Evolutionary conservation across 1,140 invertebrate species (phyloP).

Genomic region (Armadillidium nasatum): DNA sequence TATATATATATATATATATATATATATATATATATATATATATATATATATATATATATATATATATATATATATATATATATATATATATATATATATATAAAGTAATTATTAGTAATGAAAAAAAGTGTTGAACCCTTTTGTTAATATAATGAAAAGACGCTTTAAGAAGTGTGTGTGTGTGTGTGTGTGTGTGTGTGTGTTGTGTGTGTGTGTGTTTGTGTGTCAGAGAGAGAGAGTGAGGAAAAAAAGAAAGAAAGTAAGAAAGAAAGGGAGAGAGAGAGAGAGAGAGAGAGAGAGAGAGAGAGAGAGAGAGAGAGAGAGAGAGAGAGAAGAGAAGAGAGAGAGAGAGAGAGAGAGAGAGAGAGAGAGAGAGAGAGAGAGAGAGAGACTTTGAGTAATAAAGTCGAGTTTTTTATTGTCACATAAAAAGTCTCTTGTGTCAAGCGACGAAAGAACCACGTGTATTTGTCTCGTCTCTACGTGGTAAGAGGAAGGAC

Average conservation of each 20-base stretch:
- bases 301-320: no score
- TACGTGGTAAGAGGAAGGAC: slow-evolving; percentile 3
- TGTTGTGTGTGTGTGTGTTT: slow-evolving; percentile 19
- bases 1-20: slow-evolving; percentile 9
- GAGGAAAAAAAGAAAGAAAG: not conserved
- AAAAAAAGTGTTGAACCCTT: not conserved
- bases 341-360: no score
- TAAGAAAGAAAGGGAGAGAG: no score
- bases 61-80: not conserved
- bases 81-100: slow-evolving; percentile 27
- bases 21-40: slow-evolving; percentile 25
- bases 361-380: no score
- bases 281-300: no score
- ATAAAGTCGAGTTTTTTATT: not conserved
- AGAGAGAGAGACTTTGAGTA: not conserved
- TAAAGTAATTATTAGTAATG: not conserved
- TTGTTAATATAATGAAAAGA: slow-evolving; percentile 6
- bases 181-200: slow-evolving; percentile 14
- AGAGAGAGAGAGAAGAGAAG: no score
- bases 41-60: not conserved
- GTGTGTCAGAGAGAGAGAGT: not conserved
- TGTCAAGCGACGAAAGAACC: not conserved
- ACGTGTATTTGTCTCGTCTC: not conserved
- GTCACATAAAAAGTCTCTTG: not conserved
- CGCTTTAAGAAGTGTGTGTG: not conserved